Evolutionary conservation across 2,113 vertebrate genomes (phyloP), one percentile per base, ranked within the genome.

Genomic region (Macroglossus sobrinus): DNA sequence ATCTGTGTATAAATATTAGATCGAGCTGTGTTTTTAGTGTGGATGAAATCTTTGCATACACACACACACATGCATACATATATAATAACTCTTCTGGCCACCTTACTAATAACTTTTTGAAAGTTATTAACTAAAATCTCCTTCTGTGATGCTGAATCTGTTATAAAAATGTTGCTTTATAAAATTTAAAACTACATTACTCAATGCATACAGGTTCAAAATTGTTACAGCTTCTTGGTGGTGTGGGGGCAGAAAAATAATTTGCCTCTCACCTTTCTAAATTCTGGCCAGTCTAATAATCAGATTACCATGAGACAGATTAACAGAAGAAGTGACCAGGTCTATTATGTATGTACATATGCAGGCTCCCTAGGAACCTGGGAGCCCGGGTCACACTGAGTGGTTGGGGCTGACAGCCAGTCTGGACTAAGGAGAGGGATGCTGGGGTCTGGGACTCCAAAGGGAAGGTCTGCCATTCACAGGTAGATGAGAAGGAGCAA

Each of bases 111-210:
- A 86, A 86, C 61, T 43, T 95, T 87, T 76, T 69, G 43, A 90
- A 33, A 96, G 79, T 94, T 76, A 18, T 79, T 92, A 94, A 82
- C 55, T 47, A 89, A 93, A 72, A 69, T 86, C 21, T 93, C 19
- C 22, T 93, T 43, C 26, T 55, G 18, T 89, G 53, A 86, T 82
- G 9, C 9, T 61, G 19, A 22, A 68, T 74, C 22, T 93, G n/a
- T 72, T 86, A 50, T 81, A 66, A 61, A 93, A 80, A 86, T 80
- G n/a, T 82, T 88, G 38, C n/a, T 93, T 64, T 75, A 59, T 59
- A 59, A 59, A 59, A 59, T 81, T 96, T 88, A 22, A 86, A 93
- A 81, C 18, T 35, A 68, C 35, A 22, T 86, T 89, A 79, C 86
- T 79, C 75, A 75, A 14, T 59, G 38, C 50, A 35, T 68, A 84